Evolutionary conservation across 2,888 invertebrate genomes (phyloP), one percentile per base, ranked within the genome.

Genomic region (Harpalus rubripes): DNA sequence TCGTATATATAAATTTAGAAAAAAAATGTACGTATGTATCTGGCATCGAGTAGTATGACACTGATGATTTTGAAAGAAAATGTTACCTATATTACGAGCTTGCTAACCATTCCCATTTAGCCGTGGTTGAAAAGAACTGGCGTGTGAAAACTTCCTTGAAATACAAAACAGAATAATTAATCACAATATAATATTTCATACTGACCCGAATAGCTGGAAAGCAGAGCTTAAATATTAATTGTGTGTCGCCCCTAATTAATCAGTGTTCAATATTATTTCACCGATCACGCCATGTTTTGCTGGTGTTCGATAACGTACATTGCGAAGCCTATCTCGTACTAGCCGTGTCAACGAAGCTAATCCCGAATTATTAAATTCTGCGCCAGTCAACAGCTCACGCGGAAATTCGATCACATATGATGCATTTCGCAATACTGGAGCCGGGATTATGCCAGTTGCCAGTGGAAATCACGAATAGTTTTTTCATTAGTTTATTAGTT

Each of bases 331-430:
- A 74, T 52, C 72, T 74, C 44, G 72, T 41, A 44, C 44, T 44
- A 68, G 63, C 52, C 72, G 18, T 74, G 72, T 74, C 72, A 74
- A 44, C 44, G 72, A 16, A 32, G 41, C 72, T 74, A 74, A 74
- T 74, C 72, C 72, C 32, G 41, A 74, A 74, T 74, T 74, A 74
- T 74, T 74, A 74, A 74, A 74, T 74, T 74, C 10, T 74, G 18
- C 72, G 72, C 44, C 41, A 74, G 44, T 44, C 44, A 74, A 74
- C 72, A 74, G 18, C 72, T 74, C 41, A 44, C 72, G 41, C 41
- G 41, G 41, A 74, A 44, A 74, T 74, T 74, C 16, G 41, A 74
- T 74, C 41, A 44, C 44, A 44, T 41, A 18, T 74, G 44, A 74
- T 74, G 72, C 44, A 74, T 74, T 74, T 74, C 22, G 44, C 44